Evolutionary conservation across 2,888 invertebrate genomes (phyloP).

Genomic region (Ephialtes manifestator): DNA sequence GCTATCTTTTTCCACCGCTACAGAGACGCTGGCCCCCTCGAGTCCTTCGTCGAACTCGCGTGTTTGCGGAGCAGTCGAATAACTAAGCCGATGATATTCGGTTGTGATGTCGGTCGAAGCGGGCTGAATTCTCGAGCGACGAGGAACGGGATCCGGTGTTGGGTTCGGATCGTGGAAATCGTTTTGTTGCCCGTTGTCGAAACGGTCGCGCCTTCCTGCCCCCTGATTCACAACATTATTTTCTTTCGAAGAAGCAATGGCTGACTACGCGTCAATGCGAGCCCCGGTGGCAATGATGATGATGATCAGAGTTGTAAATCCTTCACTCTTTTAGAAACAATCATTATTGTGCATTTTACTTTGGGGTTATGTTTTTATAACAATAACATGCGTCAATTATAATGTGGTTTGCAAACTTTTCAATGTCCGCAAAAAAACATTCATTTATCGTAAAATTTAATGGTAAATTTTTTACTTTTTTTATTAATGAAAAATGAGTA

Average conservation of each 20-base stretch:
- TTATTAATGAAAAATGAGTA: too few species aligned
- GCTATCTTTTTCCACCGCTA: conserved; percentile 22
- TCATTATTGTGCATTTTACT: too few species aligned
- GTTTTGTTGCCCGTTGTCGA: conserved; percentile 44
- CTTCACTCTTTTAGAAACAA: too few species aligned
- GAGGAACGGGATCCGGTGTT: conserved; percentile 41
- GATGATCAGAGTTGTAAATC: conserved; percentile 24
- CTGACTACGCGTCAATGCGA: conserved; percentile 62
- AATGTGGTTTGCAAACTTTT: too few species aligned
- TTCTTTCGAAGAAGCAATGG: conserved; percentile 43
- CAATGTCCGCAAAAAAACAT: too few species aligned
- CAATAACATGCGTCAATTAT: too few species aligned
- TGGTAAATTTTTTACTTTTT: too few species aligned
- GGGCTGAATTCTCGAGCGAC: conserved; percentile 8
- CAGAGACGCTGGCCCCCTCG: conserved; percentile 11
- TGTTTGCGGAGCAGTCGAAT: neutral
- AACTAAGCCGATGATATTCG: conserved; percentile 30
- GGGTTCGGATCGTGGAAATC: conserved; percentile 24
- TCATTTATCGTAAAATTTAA: too few species aligned
- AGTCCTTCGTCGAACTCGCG: conserved; percentile 30
- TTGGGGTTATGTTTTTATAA: too few species aligned
- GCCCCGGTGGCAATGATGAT: conserved; percentile 49
- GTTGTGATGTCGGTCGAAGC: neutral
- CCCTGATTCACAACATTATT: conserved; percentile 61
- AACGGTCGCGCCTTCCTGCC: conserved; percentile 61